Percentiles rank a stretch among this genome's conserved stretches.
phyloP scores from a whole-genome alignment of 1,140 invertebrate species.

The Pomacea maculata region DNA sequence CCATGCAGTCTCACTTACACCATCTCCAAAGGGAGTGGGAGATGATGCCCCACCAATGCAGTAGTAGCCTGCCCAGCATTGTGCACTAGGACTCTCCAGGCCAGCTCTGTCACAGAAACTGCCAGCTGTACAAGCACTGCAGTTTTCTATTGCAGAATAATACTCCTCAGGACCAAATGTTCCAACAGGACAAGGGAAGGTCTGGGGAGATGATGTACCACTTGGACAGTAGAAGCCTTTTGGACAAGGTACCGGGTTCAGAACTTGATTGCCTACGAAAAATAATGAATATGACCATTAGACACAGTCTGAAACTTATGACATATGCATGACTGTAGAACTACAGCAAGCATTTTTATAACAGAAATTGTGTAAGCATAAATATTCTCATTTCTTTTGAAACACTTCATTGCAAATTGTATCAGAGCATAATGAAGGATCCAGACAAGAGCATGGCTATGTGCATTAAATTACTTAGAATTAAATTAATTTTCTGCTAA shows the following conservation, averaged over 20 bases:
- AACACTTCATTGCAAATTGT: no score
- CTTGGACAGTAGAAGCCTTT: constrained; percentile 56
- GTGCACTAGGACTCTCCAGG: constrained; percentile 45
- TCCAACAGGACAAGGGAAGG: constrained; percentile 54
- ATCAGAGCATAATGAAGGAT: no score
- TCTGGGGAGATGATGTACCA: constrained; percentile 42
- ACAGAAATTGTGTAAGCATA: no score
- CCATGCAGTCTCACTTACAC: constrained; percentile 32
- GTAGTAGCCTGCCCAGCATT: constrained; percentile 58
- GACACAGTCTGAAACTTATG: no score
- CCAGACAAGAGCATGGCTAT: no score
- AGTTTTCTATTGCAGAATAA: constrained; percentile 45
- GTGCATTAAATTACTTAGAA: no score
- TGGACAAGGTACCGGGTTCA: constrained; percentile 54
- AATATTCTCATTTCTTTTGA: no score
- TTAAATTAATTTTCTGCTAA: no score
- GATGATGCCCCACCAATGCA: constrained; percentile 53
- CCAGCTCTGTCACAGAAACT: constrained; percentile 54
- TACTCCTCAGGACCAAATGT: constrained; percentile 52
- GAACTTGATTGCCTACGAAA: constrained; percentile 48
- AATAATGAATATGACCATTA: background rate
- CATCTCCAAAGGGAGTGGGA: constrained; percentile 49
- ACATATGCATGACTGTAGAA: no score
- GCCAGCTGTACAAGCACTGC: constrained; percentile 54
- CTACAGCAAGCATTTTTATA: no score